phyloP scores from a whole-genome alignment of 23 tunicate species.

The Diplosoma virens region DNA sequence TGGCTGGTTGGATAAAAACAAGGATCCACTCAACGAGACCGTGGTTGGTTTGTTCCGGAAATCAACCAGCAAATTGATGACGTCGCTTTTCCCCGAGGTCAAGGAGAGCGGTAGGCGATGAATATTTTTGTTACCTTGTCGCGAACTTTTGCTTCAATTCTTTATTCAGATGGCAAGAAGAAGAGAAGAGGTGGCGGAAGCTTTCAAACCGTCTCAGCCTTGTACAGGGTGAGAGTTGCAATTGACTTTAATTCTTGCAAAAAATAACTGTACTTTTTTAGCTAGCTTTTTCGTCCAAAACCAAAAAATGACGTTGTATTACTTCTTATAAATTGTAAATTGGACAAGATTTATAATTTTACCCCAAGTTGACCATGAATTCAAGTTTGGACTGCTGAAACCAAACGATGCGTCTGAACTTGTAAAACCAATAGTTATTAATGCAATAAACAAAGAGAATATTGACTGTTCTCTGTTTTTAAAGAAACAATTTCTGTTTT shows the following conservation, averaged over 20 bases:
- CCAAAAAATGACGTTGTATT: too few relatives aligned
- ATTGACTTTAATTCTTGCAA: background rate
- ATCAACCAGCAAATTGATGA: slow-evolving; percentile 80
- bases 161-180: slow-evolving; percentile 39
- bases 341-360: too few relatives aligned
- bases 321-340: too few relatives aligned
- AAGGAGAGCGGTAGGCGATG: slow-evolving; percentile 43
- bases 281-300: background rate
- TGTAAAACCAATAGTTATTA: too few relatives aligned
- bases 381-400: too few relatives aligned
- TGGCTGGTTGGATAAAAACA: slow-evolving; percentile 95
- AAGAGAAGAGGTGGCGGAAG: slow-evolving; percentile 90
- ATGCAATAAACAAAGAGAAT: too few relatives aligned
- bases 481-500: background rate
- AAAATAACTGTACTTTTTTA: background rate
- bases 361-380: too few relatives aligned
- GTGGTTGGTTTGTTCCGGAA: slow-evolving; percentile 81
- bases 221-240: slow-evolving; percentile 53
- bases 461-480: too few relatives aligned
- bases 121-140: background rate
- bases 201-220: slow-evolving; percentile 97
- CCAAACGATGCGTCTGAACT: too few relatives aligned
- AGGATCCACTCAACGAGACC: slow-evolving; percentile 92
- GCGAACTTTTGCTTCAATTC: too few relatives aligned
- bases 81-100: slow-evolving; percentile 73